Base-by-base conservation (phyloP, 1,140 invertebrate species). In the Trachymyrmex septentrionalis region DNA sequence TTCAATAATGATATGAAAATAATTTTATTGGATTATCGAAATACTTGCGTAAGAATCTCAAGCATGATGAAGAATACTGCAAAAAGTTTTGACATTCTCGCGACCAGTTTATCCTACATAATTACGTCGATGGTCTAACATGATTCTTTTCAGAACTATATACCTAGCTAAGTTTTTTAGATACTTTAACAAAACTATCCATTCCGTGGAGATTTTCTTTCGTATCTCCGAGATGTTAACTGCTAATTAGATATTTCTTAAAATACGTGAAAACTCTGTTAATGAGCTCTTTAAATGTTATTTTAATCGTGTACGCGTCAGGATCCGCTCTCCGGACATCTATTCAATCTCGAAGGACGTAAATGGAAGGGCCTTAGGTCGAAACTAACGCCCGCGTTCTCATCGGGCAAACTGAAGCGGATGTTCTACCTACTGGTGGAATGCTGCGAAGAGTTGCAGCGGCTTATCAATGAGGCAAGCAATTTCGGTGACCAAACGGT, bases 401-500 rank as follows among this genome's bases (percentile, higher is more conserved):
- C 96, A 1, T 95, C 95, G 9, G 94, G 94, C 3, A 96, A 96
- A 71, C 90, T 97, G 24, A 96, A 96, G 63, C 91, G 93, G 14
- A 96, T 96, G 96, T 96, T 96, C 91, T 94, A 95, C 34, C 88
- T 96, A 21, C 90, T 96, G 88, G 91, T 78, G 48, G 95, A 96
- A 34, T 95, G 94, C 57, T 85, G 91, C 27, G 88, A 93, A 14
- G 90, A 94, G 72, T 88, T 95, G 27, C 76, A 92, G 59, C 86
- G 80, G 81, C 75, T 93, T 63, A 92, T 93, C 55, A 75, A 86
- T 14, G 38, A 48, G 21, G 84, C 76, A 24, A 66, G 69, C 27
- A 55, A 81, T n/a, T 34, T 12, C 12, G 80, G 67, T 21, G 76
- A 89, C 53, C 80, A 27, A 12, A 57, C 87, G 9, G 63, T 87